A percentile compares a stretch with the other conserved stretches of the same genome.
Evolutionary conservation across 2,888 invertebrate genomes (phyloP).

Genomic region (Papilio gigon): DNA sequence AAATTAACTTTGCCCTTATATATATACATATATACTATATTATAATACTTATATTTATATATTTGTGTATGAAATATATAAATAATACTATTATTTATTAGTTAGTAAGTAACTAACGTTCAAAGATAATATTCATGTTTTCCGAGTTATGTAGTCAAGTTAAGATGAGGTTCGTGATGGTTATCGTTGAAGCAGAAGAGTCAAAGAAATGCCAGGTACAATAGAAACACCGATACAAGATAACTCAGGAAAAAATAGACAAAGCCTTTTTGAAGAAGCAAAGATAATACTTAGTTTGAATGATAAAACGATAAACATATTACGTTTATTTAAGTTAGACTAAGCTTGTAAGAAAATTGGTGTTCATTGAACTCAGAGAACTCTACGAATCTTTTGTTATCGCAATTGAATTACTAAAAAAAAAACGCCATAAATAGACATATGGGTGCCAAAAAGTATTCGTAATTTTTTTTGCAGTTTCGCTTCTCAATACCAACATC

Average conservation of each 20-base stretch:
- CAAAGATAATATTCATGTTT: too few species aligned
- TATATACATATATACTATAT: too few species aligned
- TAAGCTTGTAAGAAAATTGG: background rate
- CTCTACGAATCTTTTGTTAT: slow-evolving; percentile 1
- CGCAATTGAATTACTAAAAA: background rate
- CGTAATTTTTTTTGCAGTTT: too few species aligned
- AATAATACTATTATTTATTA: too few species aligned
- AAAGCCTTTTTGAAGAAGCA: background rate
- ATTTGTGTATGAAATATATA: too few species aligned
- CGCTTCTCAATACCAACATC: too few species aligned
- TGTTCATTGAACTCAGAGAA: slow-evolving; percentile 2
- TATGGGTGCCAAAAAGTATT: too few species aligned
- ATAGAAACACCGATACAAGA: background rate
- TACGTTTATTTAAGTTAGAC: background rate
- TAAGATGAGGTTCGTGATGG: background rate
- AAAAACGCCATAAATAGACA: background rate
- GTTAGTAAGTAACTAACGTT: too few species aligned
- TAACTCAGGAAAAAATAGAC: background rate
- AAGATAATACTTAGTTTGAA: background rate
- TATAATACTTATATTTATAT: too few species aligned
- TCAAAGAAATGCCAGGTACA: background rate
- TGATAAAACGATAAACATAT: background rate
- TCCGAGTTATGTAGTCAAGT: too few species aligned
- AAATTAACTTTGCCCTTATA: too few species aligned
- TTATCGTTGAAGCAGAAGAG: too few species aligned